Percentiles rank a stretch among this genome's conserved stretches.
These are phyloP conservation scores for Trichosurus vulpecula DNA, from an alignment of 2,797 vertebrate genomes.

Conservation along the genomic window DNA sequence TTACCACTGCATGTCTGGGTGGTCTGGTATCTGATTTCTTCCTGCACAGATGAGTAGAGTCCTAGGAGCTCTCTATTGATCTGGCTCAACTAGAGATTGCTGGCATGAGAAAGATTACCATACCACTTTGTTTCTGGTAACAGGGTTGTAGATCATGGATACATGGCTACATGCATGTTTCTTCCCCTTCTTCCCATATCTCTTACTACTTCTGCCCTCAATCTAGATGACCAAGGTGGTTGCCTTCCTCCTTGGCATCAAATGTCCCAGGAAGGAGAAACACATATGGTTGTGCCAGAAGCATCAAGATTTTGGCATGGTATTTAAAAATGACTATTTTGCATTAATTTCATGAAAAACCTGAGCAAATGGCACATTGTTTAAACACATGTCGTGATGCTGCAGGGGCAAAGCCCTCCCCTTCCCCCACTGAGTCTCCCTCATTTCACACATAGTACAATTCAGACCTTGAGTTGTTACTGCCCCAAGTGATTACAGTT, in stretches of 20 bases:
- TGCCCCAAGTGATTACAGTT: not conserved
- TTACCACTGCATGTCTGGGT: not conserved
- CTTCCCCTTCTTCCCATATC: not conserved
- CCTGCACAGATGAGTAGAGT: not conserved
- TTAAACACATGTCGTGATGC: not conserved
- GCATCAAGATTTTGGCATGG: not conserved
- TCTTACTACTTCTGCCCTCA: not conserved
- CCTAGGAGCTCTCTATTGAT: not conserved
- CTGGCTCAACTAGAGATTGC: not conserved
- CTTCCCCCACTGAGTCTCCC: not conserved
- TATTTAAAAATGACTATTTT: not conserved
- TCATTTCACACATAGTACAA: not conserved
- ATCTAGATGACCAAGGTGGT: not conserved
- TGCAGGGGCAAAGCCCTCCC: not conserved
- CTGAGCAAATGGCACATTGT: not conserved
- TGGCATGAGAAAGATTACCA: not conserved
- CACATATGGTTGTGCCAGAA: not conserved
- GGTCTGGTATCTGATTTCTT: not conserved
- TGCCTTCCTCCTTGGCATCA: not conserved
- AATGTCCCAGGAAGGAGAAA: not conserved
- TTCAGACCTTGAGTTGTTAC: not conserved
- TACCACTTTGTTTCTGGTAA: not conserved
- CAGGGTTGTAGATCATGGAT: not conserved
- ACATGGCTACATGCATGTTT: not conserved
- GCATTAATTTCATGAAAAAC: not conserved